These are phyloP conservation scores for Microcaecilia unicolor DNA, from an alignment of 2,797 vertebrate genomes.

Conservation along the genomic window DNA sequence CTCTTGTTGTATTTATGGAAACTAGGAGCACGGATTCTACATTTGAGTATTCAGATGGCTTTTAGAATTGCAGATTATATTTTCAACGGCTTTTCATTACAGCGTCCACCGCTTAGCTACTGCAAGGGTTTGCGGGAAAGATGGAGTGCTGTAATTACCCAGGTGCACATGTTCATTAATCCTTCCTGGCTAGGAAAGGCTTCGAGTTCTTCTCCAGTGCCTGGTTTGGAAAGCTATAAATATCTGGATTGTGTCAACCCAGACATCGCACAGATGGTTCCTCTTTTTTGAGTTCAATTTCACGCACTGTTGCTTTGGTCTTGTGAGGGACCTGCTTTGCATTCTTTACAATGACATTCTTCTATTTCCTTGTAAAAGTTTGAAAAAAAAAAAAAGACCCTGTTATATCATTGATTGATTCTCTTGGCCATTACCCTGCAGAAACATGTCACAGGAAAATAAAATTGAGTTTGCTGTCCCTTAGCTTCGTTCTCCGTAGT, in stretches of 20 bases:
- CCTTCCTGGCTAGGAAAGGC: constrained; percentile 59
- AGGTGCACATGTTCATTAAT: constrained; percentile 71
- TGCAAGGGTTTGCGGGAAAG: constrained; percentile 58
- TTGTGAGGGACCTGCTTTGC: constrained; percentile 44
- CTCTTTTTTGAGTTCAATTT: constrained; percentile 70
- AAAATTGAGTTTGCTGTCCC: no score
- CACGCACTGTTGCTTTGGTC: constrained; percentile 63
- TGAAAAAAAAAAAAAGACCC: constrained; percentile 43
- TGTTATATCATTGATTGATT: constrained; percentile 21
- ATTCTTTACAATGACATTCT: constrained; percentile 38
- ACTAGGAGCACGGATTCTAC: constrained; percentile 34
- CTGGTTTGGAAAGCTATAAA: constrained; percentile 69
- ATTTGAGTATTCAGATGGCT: constrained; percentile 46
- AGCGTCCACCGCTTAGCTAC: constrained; percentile 47
- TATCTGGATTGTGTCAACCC: constrained; percentile 70
- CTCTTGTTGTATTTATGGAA: constrained; percentile 18
- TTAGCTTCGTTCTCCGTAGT: no score
- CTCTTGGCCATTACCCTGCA: background rate
- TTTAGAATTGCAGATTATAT: constrained; percentile 51
- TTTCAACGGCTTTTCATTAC: constrained; percentile 56
- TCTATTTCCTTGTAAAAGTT: constrained; percentile 39
- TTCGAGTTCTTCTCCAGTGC: constrained; percentile 63
- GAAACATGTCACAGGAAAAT: background rate
- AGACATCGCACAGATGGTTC: constrained; percentile 60
- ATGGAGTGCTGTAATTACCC: constrained; percentile 68